A percentile compares a stretch with the other conserved stretches of the same genome.
phyloP scores from a whole-genome alignment of 2,113 vertebrate species.

The Paratilapia polleni region DNA sequence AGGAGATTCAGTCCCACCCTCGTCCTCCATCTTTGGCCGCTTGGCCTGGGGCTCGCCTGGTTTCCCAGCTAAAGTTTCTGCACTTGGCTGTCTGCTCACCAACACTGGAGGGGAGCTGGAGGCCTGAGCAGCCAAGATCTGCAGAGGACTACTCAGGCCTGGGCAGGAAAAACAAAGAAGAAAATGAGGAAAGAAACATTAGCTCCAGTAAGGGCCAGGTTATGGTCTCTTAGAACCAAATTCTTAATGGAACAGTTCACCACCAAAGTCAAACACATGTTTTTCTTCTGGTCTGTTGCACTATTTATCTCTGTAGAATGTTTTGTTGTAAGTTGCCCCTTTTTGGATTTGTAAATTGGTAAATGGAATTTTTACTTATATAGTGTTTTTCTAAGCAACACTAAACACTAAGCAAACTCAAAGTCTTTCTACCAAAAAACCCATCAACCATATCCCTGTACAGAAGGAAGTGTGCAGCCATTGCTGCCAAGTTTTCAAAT shows the following conservation, averaged over 20 bases:
- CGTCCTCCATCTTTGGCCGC: constrained; percentile 86
- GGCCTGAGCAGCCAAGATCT: constrained; percentile 95
- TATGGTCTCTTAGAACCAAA: background rate
- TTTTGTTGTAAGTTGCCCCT: background rate
- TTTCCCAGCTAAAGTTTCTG: constrained; percentile 75
- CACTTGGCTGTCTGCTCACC: constrained; percentile 83
- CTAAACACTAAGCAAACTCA: background rate
- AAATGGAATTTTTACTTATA: background rate
- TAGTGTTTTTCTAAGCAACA: background rate
- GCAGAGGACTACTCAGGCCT: constrained; percentile 93
- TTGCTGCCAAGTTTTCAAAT: too few species aligned
- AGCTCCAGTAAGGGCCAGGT: background rate
- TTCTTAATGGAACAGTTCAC: too few species aligned
- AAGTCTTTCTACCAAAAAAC: too few species aligned
- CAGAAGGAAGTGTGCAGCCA: too few species aligned
- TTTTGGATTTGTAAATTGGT: background rate
- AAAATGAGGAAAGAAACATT: background rate
- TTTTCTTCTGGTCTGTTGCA: background rate
- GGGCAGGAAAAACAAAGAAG: background rate
- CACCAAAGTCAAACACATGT: too few species aligned
- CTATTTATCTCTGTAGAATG: too few species aligned
- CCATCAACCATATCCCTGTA: too few species aligned
- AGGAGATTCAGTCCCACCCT: constrained; percentile 64
- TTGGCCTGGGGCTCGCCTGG: constrained; percentile 87
- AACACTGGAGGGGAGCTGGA: constrained; percentile 92